Conservation (phyloP, 2,797 vertebrate species). For the Lepilemur ruficaudatus region DNA sequence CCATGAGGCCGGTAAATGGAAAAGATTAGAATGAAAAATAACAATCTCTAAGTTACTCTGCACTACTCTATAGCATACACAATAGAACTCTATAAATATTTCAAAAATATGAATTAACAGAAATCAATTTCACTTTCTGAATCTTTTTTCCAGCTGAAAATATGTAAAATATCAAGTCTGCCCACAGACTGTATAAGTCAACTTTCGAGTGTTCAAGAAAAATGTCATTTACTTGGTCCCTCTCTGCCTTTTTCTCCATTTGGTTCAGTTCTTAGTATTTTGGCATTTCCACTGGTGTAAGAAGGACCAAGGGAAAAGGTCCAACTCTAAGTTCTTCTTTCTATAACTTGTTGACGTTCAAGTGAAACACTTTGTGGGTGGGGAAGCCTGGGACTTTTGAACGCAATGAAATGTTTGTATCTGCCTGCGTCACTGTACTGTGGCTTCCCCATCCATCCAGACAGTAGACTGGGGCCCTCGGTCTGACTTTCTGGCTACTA, state of each 20-base stretch:
- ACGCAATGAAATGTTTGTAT: background rate
- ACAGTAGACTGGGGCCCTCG: background rate
- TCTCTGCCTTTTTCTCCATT: background rate
- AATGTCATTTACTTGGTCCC: background rate
- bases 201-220: background rate
- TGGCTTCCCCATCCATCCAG: background rate
- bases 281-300: background rate
- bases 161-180: background rate
- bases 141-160: background rate
- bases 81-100: background rate
- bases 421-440: background rate
- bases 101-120: background rate
- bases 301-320: background rate
- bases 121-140: background rate
- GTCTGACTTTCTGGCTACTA: background rate
- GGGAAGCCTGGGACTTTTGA: background rate
- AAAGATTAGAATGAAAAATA: background rate
- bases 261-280: background rate
- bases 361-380: background rate
- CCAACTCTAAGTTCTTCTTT: background rate
- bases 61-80: background rate
- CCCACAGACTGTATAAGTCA: background rate
- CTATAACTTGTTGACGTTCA: background rate
- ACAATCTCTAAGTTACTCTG: background rate
- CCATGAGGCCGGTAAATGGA: background rate